Conservation (phyloP, 2,888 invertebrate genomes). For the Epistrophe eligans region DNA sequence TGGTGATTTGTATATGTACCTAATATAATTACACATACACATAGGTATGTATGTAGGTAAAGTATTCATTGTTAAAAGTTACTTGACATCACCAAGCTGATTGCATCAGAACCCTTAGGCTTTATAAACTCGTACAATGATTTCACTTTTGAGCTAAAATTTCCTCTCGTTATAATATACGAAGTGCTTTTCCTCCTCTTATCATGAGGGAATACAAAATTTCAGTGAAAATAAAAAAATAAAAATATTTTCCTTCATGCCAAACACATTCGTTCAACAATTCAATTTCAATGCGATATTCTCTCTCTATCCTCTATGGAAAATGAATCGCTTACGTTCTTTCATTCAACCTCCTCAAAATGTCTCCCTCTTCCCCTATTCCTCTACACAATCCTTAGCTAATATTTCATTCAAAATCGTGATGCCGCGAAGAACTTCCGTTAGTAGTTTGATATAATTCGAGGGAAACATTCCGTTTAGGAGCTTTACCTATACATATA, state of each 20-base stretch:
- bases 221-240: background rate
- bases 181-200: constrained; percentile 16
- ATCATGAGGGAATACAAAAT: background rate
- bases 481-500: background rate
- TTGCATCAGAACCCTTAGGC: constrained; percentile 10
- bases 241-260: background rate
- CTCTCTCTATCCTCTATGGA: background rate
- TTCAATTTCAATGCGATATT: constrained; percentile 3
- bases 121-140: background rate
- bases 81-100: constrained; percentile 11
- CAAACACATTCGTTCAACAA: constrained; percentile 8
- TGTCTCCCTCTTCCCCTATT: background rate
- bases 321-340: constrained; percentile 3
- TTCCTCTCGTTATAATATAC: constrained; percentile 14
- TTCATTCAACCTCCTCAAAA: background rate
- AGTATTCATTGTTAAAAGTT: background rate
- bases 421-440: constrained; percentile 1
- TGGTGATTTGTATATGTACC: no score
- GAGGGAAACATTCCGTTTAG: background rate
- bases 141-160: constrained; percentile 11
- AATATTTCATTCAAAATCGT: background rate
- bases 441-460: background rate
- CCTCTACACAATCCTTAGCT: background rate
- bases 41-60: no score
- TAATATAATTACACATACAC: no score